Evolutionary conservation across 2,888 invertebrate species (phyloP).

Genomic region (Euzophera pinguis): DNA sequence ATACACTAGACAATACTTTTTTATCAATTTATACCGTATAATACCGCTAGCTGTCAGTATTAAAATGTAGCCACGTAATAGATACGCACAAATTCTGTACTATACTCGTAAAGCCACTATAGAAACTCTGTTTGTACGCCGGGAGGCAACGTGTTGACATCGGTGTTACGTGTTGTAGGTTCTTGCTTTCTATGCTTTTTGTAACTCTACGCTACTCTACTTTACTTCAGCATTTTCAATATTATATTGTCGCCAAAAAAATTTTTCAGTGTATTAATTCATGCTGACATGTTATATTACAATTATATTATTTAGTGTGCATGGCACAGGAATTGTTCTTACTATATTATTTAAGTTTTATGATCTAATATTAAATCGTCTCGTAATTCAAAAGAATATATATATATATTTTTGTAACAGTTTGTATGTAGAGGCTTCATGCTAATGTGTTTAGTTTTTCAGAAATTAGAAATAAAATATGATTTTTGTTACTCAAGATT

Average conservation of each 20-base stretch:
- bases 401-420: constrained; percentile 4
- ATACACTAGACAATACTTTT: background rate
- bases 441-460: constrained; percentile 4
- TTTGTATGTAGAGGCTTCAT: background rate
- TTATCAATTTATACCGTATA: constrained; percentile 12
- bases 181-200: constrained; percentile 18
- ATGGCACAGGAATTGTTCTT: background rate
- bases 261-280: background rate
- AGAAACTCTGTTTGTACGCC: constrained; percentile 27
- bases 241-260: background rate
- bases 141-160: constrained; percentile 19
- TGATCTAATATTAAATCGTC: background rate
- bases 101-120: constrained; percentile 30
- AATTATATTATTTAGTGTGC: no score
- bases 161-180: constrained; percentile 38
- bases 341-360: background rate
- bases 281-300: background rate
- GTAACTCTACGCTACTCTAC: constrained; percentile 10
- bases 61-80: constrained; percentile 54
- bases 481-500: no score
- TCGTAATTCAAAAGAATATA: background rate
- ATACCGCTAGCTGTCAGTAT: constrained; percentile 17
- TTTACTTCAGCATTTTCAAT: background rate
- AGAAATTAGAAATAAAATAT: background rate
- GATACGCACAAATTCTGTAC: constrained; percentile 62